Evolutionary conservation across 92 coral and sea anemone genomes (phyloP).

Genomic region (Siderastrea radians): DNA sequence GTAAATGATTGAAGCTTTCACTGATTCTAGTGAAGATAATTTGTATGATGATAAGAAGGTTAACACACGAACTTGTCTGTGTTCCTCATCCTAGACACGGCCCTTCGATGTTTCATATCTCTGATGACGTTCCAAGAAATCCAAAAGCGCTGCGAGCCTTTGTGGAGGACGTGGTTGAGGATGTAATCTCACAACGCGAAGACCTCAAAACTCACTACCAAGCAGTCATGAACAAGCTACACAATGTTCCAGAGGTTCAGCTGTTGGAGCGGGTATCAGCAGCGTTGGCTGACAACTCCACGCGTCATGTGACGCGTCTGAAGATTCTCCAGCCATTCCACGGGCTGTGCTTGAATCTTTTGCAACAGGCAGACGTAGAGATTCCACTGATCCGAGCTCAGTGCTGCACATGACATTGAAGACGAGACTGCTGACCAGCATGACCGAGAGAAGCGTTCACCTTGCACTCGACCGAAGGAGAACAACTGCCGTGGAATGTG

Average conservation of each 20-base stretch:
- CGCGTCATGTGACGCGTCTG: too few species aligned
- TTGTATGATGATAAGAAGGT: neutral
- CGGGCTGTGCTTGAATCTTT: conserved; percentile 25
- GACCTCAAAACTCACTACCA: conserved; percentile 20
- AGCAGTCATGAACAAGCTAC: conserved; percentile 37
- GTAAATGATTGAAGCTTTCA: too few species aligned
- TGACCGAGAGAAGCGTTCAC: conserved; percentile 40
- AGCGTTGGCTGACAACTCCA: conserved; percentile 32
- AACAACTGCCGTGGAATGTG: conserved; percentile 45
- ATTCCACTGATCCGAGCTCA: conserved; percentile 28
- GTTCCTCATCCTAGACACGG: conserved; percentile 1
- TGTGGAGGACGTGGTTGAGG: neutral
- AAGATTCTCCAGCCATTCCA: conserved; percentile 42
- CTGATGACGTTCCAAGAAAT: conserved; percentile 26
- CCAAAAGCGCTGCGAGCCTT: conserved; percentile 27
- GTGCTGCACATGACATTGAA: conserved; percentile 18
- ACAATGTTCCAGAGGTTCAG: conserved; percentile 32
- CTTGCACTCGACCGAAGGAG: neutral
- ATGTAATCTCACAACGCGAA: conserved; percentile 6
- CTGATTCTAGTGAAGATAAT: neutral
- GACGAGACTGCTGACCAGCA: conserved; percentile 13
- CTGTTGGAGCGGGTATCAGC: conserved; percentile 40
- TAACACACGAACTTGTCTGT: too few species aligned
- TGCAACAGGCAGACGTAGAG: conserved; percentile 16
- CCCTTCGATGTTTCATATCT: conserved; percentile 1